Base-by-base conservation (phyloP, 1,140 invertebrate genomes). In the Zaprionus camerounensis region DNA sequence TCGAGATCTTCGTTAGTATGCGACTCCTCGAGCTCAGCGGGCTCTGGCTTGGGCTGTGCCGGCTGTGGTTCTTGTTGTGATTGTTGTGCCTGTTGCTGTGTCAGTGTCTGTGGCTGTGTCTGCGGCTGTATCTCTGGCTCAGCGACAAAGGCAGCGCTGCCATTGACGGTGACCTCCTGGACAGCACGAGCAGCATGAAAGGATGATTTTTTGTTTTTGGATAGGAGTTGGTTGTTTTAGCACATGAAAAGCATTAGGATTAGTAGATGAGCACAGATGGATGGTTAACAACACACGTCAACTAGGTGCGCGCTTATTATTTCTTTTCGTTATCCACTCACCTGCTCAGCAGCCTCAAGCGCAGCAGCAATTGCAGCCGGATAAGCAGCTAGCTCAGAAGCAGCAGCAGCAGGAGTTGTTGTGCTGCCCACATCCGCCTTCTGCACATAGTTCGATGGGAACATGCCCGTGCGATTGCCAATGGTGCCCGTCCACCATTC, bases 401-500 rank as follows among this genome's bases (percentile, higher is more conserved):
- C 0, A 34, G 28, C 28, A 31, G 31, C 31, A 34, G 31, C 31
- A 34, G 31, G 31, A 34, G 31, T 7, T 34, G 31, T 11, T 34
- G 31, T 34, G 31, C 31, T 82, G 12, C 91, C 91, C 15, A 92
- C 91, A 59, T 93, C 90, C 3, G 92, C 92, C 11, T 92, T 91
- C 81, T 96, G 95, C 20, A 98, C 97, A 93, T 98, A 98, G 94
- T 98, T 98, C 1, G 96, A 97, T 1, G 99, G 99, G 93, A 99
- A 99, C 74, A 99, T 98, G 22, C 99, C 99, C 13, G 94, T 95
- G 74, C 96, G 95, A 82, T 41, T 96, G 46, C 95, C 97, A 80
- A 99, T 96, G 58, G 95, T 95, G 41, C 99, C 99, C 11, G 98
- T 99, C 99, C 99, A 99, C 99, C 99, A 99, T 91, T 99, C 98